phyloP scores from a whole-genome alignment of 2,888 invertebrate species.

The Drosophila ochracea region DNA sequence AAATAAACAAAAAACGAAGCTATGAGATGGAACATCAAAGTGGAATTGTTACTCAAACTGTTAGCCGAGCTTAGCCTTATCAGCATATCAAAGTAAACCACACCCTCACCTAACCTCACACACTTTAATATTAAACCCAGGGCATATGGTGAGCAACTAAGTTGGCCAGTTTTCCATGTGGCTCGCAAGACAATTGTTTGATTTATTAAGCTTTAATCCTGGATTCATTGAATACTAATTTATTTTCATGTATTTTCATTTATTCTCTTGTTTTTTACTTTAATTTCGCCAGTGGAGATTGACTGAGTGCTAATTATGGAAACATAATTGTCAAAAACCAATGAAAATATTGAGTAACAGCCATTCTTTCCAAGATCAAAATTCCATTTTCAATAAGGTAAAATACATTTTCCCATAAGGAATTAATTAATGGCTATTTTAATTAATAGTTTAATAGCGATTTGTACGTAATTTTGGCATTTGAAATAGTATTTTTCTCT shows the following conservation, averaged over 20 bases:
- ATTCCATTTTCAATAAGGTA: neutral
- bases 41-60: constrained; percentile 18
- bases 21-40: constrained; percentile 52
- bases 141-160: neutral
- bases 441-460: neutral
- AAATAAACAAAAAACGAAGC: constrained; percentile 8
- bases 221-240: neutral
- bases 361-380: neutral
- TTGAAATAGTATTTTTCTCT: neutral
- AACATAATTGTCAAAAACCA: neutral
- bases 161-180: neutral
- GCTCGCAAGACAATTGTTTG: neutral
- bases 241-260: too few relatives aligned
- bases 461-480: neutral
- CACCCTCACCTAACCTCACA: neutral
- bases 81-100: neutral
- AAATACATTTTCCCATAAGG: neutral
- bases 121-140: neutral
- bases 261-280: too few relatives aligned
- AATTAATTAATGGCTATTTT: neutral
- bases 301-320: neutral
- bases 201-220: neutral
- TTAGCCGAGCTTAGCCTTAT: neutral
- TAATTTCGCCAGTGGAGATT: neutral
- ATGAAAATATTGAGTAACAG: neutral